Evolutionary conservation across 2,113 vertebrate species (phyloP), one percentile per base, ranked within the genome.

Genomic region (Rhinichthys klamathensis): DNA sequence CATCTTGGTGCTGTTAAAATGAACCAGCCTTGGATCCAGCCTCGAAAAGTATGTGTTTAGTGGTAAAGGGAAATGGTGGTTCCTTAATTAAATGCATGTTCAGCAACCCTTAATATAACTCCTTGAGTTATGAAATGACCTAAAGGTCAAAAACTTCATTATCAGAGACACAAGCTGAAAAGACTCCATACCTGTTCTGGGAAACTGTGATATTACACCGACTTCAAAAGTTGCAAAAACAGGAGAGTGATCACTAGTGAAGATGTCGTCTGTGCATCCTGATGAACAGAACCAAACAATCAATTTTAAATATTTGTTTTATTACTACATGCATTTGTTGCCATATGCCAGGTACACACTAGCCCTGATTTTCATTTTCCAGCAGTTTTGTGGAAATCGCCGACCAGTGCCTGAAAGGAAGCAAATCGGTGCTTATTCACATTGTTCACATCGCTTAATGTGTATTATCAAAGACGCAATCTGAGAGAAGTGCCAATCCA

Each of bases 181-280:
- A 70, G 6, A 83, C 44, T 7, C 32, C 77, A 4, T 92, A 97
- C 97, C 96, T 93, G 94, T 91, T 93, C 94, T 96, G 79, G 93
- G 89, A 87, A 93, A 92, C 88, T 92, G 94, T 27, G 94, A 93
- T 0, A 91, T 93, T 85, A 97, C 95, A 65, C 96, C 96, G 49
- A 97, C 93, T 91, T 97, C 94, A 11, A 96, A 97, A 1, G 96
- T 96, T 85, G 96, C 96, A 10, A 97, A 97, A 89, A 97, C 96
- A 8, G 97, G 96, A 0, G 97, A 97, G 92, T 97, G 97, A 84
- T 97, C 96, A 0, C 97, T 97, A 80, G 95, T 96, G 84, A 96
- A 94, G 4, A 97, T 95, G 92, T 97, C 96, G 27, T 97, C 95
- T 0, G 96, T 96, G 91, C 96, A 97, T 79, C 96, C 96, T 97